A percentile compares a stretch with the other conserved stretches of the same genome.
These are phyloP conservation scores for Sphenopsis melanotis DNA, from an alignment of 2,797 vertebrate genomes.

Conservation along the genomic window DNA sequence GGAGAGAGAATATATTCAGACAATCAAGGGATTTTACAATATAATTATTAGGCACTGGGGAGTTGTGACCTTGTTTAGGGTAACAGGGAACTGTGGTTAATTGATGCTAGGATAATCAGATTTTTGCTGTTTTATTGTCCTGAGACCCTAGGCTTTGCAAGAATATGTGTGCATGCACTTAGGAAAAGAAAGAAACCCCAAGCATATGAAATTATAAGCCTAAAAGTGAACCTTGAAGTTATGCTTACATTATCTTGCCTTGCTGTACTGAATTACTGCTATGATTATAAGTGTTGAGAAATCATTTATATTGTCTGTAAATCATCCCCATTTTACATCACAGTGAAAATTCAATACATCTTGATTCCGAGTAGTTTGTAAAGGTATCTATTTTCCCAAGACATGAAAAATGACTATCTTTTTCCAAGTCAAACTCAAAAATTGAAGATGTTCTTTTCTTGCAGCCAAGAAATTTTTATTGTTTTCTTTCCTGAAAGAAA, in stretches of 20 bases:
- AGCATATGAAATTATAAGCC: neutral
- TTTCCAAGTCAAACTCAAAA: conserved; percentile 2
- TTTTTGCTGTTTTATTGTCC: neutral
- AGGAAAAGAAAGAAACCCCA: neutral
- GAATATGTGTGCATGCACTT: neutral
- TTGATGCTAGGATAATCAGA: conserved; percentile 42
- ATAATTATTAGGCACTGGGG: conserved; percentile 26
- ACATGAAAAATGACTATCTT: neutral
- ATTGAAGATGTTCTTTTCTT: neutral
- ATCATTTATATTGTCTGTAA: conserved; percentile 30
- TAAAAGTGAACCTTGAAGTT: neutral
- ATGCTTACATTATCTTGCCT: neutral
- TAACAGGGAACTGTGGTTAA: conserved; percentile 24
- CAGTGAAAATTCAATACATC: neutral
- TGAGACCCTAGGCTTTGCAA: neutral
- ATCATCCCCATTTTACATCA: conserved; percentile 17
- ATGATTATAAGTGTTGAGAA: conserved; percentile 4
- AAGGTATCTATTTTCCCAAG: neutral
- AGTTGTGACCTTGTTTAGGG: conserved; percentile 25
- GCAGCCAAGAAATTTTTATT: neutral
- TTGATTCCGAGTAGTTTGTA: neutral
- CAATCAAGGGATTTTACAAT: conserved; percentile 22
- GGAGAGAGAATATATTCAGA: neutral
- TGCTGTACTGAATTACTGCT: neutral
- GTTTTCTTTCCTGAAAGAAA: neutral